phyloP scores from a whole-genome alignment of 2,888 invertebrate species.

The Stictocephala bisonia region DNA sequence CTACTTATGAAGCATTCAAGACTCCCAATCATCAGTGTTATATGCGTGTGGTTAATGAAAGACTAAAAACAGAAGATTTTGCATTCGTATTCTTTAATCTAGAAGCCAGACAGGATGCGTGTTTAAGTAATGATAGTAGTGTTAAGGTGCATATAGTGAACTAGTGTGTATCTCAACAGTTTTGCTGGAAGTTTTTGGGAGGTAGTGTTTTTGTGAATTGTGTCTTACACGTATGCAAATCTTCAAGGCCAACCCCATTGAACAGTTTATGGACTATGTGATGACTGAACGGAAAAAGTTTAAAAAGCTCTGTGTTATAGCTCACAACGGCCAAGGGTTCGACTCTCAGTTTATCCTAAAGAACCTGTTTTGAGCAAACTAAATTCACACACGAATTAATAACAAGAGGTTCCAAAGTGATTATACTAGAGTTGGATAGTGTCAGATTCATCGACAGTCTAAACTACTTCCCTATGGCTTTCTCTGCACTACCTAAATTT shows the following conservation, averaged over 20 bases:
- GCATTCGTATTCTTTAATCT: too few species aligned
- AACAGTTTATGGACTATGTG: neutral
- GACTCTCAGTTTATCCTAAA: conserved; percentile 23
- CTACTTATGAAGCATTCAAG: too few species aligned
- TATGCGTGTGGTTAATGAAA: too few species aligned
- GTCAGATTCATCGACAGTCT: conserved; percentile 36
- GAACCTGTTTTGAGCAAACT: conserved; percentile 6
- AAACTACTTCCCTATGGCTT: conserved; percentile 60
- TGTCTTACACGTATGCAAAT: neutral
- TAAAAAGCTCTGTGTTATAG: too few species aligned
- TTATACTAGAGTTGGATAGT: conserved; percentile 5
- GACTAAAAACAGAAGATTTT: too few species aligned
- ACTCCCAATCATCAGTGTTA: too few species aligned
- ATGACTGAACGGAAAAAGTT: too few species aligned
- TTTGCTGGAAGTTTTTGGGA: neutral
- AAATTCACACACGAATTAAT: conserved; percentile 5
- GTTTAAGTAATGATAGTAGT: too few species aligned
- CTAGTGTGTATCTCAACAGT: conserved; percentile 2
- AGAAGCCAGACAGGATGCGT: too few species aligned
- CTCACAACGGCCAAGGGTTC: too few species aligned
- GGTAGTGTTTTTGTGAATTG: neutral
- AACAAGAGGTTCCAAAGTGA: neutral
- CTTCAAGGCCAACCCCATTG: neutral
- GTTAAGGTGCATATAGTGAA: conserved; percentile 5
- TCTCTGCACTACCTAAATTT: conserved; percentile 56